Base-by-base conservation (phyloP, 2,113 vertebrate species). In the Acrocephalus kingi region DNA sequence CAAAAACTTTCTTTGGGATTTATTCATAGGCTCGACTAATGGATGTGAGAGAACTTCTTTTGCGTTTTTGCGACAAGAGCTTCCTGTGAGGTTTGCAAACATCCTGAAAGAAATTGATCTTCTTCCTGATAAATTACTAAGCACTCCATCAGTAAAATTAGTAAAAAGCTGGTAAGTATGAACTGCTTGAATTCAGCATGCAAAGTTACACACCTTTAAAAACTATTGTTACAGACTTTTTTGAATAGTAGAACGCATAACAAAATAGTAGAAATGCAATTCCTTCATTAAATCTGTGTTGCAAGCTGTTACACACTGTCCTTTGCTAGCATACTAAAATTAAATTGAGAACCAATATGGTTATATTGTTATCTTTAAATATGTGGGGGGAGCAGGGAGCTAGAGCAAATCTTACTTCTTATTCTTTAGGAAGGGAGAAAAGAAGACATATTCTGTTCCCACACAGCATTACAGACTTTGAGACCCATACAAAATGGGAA, bases 41-140 rank as follows among this genome's bases (percentile, higher is more conserved):
- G 99, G 99, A 25, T 99, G 99, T 91, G 99, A 99, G 97, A 99
- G 99, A 98, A 99, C 99, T 16, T 99, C 99, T 15, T 99, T 99
- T 73, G 97, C 98, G 3, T 99, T 99, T 98, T 96, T 99, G 91
- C 97, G 99, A 15, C 99, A 99, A 97, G 99, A 99, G 88, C 98
- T 99, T 96, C 99, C 99, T 17, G 99, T 99, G 85, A 98, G 99
- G 90, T 97, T 99, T 89, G 99, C 99, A 82, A 99, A 99, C 96
- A 99, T 99, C 93, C 98, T 99, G 98, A 99, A 98, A 84, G 99
- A 99, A 97, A 99, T 99, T 8, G 99, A 99, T 88, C 99, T 99
- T 52, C 99, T 99, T 77, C 99, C 99, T 22, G 98, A 98, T 91
- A 98, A 97, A 85, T 96, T 99, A 64, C 96, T 99, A 9, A 56